These are phyloP conservation scores for Lanistes nyassanus DNA, from an alignment of 1,140 invertebrate genomes.

Conservation along the genomic window DNA sequence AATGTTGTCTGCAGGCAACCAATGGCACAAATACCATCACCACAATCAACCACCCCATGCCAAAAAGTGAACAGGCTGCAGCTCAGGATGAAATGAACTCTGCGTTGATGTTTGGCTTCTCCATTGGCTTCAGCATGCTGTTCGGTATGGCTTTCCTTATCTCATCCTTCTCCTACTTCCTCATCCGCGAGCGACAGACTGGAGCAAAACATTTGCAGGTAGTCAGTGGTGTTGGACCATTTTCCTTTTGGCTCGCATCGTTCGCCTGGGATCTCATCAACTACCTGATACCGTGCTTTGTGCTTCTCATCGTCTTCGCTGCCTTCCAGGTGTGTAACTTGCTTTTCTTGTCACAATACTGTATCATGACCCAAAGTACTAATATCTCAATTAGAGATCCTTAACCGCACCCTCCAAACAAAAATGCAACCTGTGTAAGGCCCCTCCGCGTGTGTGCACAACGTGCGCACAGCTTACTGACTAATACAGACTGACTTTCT, in stretches of 20 bases:
- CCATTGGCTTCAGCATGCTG: slow-evolving; percentile 49
- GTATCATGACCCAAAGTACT: too few relatives aligned
- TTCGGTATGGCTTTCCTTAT: slow-evolving; percentile 64
- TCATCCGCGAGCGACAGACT: slow-evolving; percentile 57
- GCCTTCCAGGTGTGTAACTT: slow-evolving; percentile 59
- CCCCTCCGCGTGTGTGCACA: too few relatives aligned
- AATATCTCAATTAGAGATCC: too few relatives aligned
- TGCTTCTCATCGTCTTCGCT: slow-evolving; percentile 54
- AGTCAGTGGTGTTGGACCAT: slow-evolving; percentile 72
- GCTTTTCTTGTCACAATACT: too few relatives aligned
- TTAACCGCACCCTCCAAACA: too few relatives aligned
- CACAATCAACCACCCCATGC: slow-evolving; percentile 42
- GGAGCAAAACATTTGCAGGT: slow-evolving; percentile 62
- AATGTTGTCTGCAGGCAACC: slow-evolving; percentile 22
- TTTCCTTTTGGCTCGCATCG: slow-evolving; percentile 78
- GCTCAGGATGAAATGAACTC: slow-evolving; percentile 24
- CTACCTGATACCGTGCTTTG: slow-evolving; percentile 55
- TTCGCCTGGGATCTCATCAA: slow-evolving; percentile 76
- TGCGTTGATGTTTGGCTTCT: slow-evolving; percentile 40
- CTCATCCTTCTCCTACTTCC: slow-evolving; percentile 59
- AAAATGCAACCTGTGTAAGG: too few relatives aligned
- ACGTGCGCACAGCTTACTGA: too few relatives aligned
- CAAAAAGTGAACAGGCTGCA: slow-evolving; percentile 31
- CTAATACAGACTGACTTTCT: too few relatives aligned
- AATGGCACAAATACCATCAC: slow-evolving; percentile 25